A percentile compares a stretch with the other conserved stretches of the same genome.
Conservation (phyloP, 2,113 vertebrate species). For the Paramisgurnus dabryanus region DNA sequence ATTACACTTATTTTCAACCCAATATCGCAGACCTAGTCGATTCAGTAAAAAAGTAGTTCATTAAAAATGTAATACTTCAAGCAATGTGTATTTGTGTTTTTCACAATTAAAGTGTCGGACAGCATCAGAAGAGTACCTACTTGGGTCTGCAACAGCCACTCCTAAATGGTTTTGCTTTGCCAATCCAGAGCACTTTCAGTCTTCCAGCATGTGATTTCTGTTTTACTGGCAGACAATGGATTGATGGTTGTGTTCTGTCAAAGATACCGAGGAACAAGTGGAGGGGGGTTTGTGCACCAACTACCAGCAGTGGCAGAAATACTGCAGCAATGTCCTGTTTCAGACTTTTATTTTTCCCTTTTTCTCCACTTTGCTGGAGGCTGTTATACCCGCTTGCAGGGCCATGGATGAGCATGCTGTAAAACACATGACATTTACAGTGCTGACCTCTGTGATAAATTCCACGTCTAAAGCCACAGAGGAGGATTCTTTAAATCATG, state of each 20-base stretch:
- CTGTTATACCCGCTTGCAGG: constrained; percentile 27
- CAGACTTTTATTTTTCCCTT: not conserved
- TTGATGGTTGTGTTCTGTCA: constrained; percentile 33
- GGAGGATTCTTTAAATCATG: constrained; percentile 35
- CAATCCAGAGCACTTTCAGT: not conserved
- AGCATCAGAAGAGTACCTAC: too few relatives aligned
- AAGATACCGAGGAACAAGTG: not conserved
- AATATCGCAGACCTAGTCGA: too few relatives aligned
- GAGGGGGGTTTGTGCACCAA: not conserved
- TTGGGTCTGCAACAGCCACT: not conserved
- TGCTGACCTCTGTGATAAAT: constrained; percentile 41
- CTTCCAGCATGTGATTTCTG: not conserved
- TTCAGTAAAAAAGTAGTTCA: too few relatives aligned
- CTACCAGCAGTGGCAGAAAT: constrained; percentile 20
- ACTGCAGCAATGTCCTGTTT: not conserved
- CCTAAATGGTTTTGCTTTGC: not conserved
- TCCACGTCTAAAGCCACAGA: constrained; percentile 14
- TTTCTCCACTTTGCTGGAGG: constrained; percentile 11
- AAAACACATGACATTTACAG: constrained; percentile 39
- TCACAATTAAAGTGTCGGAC: too few relatives aligned
- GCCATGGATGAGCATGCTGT: constrained; percentile 22
- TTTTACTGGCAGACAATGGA: not conserved
- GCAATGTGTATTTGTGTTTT: too few relatives aligned
- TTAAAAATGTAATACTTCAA: too few relatives aligned
- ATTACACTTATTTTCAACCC: too few relatives aligned